These are phyloP conservation scores for Rhynchopsitta pachyrhyncha DNA, from an alignment of 2,113 vertebrate genomes.

Conservation along the genomic window DNA sequence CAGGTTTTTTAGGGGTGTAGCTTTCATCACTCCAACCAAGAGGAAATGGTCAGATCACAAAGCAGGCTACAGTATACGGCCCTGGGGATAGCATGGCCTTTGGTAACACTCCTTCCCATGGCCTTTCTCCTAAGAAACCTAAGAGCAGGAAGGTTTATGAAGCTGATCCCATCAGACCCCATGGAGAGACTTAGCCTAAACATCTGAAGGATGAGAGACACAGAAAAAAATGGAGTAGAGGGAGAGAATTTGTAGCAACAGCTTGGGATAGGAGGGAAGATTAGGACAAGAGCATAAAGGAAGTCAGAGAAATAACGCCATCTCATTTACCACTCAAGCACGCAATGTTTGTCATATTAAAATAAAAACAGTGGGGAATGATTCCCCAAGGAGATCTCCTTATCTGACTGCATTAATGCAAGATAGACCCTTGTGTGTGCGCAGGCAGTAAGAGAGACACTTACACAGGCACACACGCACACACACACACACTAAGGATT, in stretches of 20 bases:
- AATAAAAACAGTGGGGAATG: slow-evolving; percentile 45
- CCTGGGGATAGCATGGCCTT: slow-evolving; percentile 34
- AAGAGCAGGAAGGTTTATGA: slow-evolving; percentile 43
- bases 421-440: background rate
- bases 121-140: slow-evolving; percentile 43
- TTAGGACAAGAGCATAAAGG: slow-evolving; percentile 51
- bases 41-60: slow-evolving; percentile 54
- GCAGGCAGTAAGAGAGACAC: background rate
- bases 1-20: slow-evolving; percentile 37
- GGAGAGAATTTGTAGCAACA: slow-evolving; percentile 26
- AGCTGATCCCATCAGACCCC: slow-evolving; percentile 50
- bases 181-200: slow-evolving; percentile 43
- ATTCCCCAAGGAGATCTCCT: slow-evolving; percentile 37
- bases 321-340: slow-evolving; percentile 55
- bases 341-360: slow-evolving; percentile 35
- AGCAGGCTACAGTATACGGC: slow-evolving; percentile 28
- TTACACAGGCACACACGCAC: background rate
- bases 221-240: background rate
- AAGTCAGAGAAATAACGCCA: slow-evolving; percentile 1
- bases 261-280: slow-evolving; percentile 27
- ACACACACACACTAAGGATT: background rate
- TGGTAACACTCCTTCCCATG: slow-evolving; percentile 42
- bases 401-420: slow-evolving; percentile 51
- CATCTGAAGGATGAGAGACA: slow-evolving; percentile 15
- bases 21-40: slow-evolving; percentile 50